Conservation (phyloP, 2,797 vertebrate species). For the Mustela erminea region DNA sequence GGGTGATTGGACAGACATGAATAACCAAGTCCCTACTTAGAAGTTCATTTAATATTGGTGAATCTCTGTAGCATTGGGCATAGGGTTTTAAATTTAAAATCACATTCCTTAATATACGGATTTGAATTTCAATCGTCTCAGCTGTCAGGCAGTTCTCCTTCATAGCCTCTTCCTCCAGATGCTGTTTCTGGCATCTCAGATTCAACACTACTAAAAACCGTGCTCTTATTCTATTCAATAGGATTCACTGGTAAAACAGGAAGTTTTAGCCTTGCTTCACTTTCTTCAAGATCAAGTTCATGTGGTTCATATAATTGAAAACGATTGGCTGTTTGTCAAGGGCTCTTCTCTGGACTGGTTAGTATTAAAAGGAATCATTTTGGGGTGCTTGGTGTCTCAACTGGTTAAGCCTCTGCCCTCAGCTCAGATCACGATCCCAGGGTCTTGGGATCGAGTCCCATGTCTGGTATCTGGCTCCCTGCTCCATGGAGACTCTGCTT, state of each 20-base stretch:
- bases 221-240: background rate
- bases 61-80: background rate
- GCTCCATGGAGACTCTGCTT: background rate
- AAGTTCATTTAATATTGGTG: background rate
- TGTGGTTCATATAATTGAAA: background rate
- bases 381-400: background rate
- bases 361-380: background rate
- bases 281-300: background rate
- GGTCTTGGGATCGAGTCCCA: background rate
- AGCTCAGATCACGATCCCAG: background rate
- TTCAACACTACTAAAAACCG: background rate
- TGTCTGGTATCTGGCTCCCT: background rate
- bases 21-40: background rate
- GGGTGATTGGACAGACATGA: background rate
- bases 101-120: background rate
- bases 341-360: background rate
- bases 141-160: background rate
- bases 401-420: background rate
- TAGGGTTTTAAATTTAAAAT: background rate
- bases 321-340: background rate
- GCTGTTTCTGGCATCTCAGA: background rate
- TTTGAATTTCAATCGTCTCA: conserved; percentile 9
- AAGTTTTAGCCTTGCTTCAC: background rate
- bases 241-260: background rate
- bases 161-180: background rate